Percentiles rank a stretch among this genome's conserved stretches.
Evolutionary conservation across 2,113 vertebrate genomes (phyloP).

Genomic region (Phrynosoma platyrhinos): DNA sequence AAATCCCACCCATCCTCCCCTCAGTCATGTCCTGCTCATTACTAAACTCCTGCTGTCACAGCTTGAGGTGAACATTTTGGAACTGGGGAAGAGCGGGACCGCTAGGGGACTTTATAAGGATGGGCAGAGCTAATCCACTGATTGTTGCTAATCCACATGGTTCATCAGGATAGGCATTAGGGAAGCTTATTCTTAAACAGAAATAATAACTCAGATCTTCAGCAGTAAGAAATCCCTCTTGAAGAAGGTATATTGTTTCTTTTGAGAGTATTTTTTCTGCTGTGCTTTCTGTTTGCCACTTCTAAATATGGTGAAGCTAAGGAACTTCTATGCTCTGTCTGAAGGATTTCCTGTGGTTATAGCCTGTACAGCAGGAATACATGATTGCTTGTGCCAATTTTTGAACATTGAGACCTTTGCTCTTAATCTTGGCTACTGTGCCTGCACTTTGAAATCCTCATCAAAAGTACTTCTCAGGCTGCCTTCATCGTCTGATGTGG

Average conservation of each 20-base stretch:
- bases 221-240: background rate
- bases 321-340: background rate
- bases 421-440: background rate
- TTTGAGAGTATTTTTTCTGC: background rate
- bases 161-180: background rate
- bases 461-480: background rate
- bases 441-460: background rate
- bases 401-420: background rate
- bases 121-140: too few relatives aligned
- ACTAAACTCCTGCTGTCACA: too few relatives aligned
- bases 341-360: background rate
- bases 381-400: too few relatives aligned
- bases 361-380: background rate
- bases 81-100: too few relatives aligned
- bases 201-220: background rate
- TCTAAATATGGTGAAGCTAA: background rate
- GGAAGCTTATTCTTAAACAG: background rate
- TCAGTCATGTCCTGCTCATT: too few relatives aligned
- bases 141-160: background rate
- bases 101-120: too few relatives aligned
- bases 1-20: too few relatives aligned
- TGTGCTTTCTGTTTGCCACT: background rate
- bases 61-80: too few relatives aligned
- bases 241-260: background rate
- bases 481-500: background rate